A percentile compares a stretch with the other conserved stretches of the same genome.
Evolutionary conservation across 1,140 invertebrate species (phyloP).

Genomic region (Trichoplusia ni): DNA sequence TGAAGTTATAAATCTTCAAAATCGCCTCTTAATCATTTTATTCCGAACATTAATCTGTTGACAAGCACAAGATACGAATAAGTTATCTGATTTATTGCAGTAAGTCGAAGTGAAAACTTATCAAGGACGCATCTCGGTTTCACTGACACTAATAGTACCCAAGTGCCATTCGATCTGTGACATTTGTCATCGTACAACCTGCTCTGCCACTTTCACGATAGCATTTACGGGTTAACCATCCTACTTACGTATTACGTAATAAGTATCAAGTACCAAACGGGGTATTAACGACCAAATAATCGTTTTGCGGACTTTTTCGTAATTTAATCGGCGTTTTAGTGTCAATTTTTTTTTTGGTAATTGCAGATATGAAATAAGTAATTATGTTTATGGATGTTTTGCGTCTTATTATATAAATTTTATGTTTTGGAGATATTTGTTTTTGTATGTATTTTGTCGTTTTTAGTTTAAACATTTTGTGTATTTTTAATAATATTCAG

Average conservation of each 20-base stretch:
- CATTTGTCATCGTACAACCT: conserved; percentile 7
- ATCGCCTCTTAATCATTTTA: too few species aligned
- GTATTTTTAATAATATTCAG: too few species aligned
- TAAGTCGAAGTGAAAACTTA: conserved; percentile 11
- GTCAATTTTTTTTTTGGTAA: background rate
- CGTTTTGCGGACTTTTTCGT: background rate
- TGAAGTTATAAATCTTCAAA: too few species aligned
- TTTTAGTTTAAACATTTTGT: too few species aligned
- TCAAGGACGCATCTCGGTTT: conserved; percentile 6
- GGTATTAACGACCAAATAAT: background rate
- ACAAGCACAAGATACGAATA: background rate
- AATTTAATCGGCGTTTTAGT: background rate
- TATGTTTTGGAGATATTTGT: too few species aligned
- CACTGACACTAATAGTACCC: conserved; percentile 12
- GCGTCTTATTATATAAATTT: too few species aligned
- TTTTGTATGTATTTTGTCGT: too few species aligned
- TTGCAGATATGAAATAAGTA: background rate
- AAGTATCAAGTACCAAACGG: background rate
- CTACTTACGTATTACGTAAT: conserved; percentile 2
- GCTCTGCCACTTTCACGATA: conserved; percentile 11
- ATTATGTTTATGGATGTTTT: too few species aligned
- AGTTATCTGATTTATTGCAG: background rate
- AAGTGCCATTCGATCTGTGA: background rate
- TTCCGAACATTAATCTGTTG: background rate
- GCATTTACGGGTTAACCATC: conserved; percentile 25